Percentiles rank a stretch among this genome's conserved stretches.
phyloP scores from a whole-genome alignment of 1,140 invertebrate genomes.

The Leucophenga varia region DNA sequence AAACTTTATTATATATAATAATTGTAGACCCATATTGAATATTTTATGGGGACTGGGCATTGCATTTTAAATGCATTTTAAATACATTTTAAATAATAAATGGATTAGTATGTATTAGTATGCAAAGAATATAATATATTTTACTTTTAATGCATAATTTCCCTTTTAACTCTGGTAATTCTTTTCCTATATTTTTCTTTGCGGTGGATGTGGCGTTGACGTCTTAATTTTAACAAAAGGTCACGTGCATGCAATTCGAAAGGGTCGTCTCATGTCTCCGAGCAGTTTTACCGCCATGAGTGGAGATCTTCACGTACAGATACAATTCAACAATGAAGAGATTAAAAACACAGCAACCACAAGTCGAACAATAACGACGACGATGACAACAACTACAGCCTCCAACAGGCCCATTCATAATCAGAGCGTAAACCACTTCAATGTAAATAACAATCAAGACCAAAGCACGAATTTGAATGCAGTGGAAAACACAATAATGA shows the following conservation, averaged over 20 bases:
- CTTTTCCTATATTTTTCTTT: neutral
- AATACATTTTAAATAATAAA: neutral
- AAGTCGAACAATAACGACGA: too few relatives aligned
- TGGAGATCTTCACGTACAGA: slow-evolving; percentile 64
- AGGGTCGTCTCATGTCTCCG: slow-evolving; percentile 56
- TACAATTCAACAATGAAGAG: slow-evolving; percentile 37
- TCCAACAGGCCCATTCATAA: neutral
- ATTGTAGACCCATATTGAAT: too few relatives aligned
- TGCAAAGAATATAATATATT: neutral
- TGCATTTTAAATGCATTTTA: neutral
- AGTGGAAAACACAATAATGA: slow-evolving; percentile 48
- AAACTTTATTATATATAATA: too few relatives aligned
- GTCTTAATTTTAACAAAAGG: slow-evolving; percentile 30
- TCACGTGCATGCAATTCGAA: slow-evolving; percentile 54
- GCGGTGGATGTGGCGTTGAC: neutral
- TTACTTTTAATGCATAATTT: neutral
- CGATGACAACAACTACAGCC: slow-evolving; percentile 7
- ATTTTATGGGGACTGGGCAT: neutral
- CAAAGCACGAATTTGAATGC: too few relatives aligned
- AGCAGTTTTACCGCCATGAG: slow-evolving; percentile 64
- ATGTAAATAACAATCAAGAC: too few relatives aligned
- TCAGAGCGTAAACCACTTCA: slow-evolving; percentile 24
- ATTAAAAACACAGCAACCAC: neutral
- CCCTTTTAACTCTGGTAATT: neutral
- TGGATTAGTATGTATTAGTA: neutral